Percentiles rank a stretch among this genome's conserved stretches.
Evolutionary conservation across 2,888 invertebrate species (phyloP).

Genomic region (Aethes cnicana): DNA sequence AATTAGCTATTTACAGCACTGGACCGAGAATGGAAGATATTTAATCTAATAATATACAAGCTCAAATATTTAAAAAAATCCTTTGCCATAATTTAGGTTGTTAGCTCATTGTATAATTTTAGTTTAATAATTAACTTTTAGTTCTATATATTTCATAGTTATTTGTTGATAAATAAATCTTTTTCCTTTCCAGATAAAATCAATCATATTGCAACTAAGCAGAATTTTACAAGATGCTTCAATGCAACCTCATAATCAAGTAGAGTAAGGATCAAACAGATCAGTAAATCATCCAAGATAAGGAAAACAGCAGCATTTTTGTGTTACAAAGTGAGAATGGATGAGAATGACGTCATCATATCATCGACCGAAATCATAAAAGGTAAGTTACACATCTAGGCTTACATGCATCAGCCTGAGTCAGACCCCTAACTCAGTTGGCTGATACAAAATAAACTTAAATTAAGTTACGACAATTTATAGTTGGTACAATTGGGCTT

Average conservation of each 20-base stretch:
- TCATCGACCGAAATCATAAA: constrained; percentile 86
- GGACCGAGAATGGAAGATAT: no score
- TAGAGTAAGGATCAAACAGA: constrained; percentile 3
- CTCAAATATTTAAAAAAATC: no score
- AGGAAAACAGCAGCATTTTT: constrained; percentile 63
- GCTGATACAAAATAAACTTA: background rate
- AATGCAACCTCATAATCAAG: background rate
- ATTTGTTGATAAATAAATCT: constrained; percentile 1
- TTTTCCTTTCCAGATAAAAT: constrained; percentile 11
- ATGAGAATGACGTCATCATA: constrained; percentile 81
- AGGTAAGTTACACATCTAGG: constrained; percentile 75
- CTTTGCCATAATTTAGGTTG: no score
- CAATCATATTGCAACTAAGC: background rate
- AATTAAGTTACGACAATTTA: no score
- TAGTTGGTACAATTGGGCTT: no score
- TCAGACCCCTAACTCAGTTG: background rate
- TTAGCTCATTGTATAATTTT: no score
- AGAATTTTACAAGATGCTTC: background rate
- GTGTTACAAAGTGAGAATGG: constrained; percentile 76
- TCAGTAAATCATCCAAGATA: constrained; percentile 57
- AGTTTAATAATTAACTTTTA: no score
- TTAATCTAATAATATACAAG: no score
- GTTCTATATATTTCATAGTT: no score
- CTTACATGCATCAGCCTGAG: no score
- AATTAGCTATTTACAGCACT: no score